phyloP scores from a whole-genome alignment of 1,140 invertebrate species.

The Drosophila parabipectinata region DNA sequence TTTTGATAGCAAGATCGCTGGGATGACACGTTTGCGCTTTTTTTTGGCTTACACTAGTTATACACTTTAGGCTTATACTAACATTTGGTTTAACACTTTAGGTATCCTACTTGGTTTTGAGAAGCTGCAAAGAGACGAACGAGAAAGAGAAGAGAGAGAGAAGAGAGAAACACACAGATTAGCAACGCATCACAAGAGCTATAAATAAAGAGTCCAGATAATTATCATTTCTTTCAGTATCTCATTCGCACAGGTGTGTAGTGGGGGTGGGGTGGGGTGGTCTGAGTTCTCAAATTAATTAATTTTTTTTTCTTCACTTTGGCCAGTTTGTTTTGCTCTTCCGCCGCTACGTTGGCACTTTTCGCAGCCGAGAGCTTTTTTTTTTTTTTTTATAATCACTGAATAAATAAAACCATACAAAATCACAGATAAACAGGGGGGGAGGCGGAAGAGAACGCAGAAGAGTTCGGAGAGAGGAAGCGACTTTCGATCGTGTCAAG shows the following conservation, averaged over 20 bases:
- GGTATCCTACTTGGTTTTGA: slow-evolving; percentile 35
- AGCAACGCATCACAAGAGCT: slow-evolving; percentile 8
- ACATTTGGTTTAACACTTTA: slow-evolving; percentile 78
- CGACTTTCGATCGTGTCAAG: slow-evolving; percentile 70
- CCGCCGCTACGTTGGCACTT: slow-evolving; percentile 33
- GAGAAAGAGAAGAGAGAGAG: slow-evolving; percentile 16
- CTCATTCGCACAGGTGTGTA: background rate
- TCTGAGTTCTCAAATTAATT: slow-evolving; percentile 17
- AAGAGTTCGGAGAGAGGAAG: slow-evolving; percentile 17
- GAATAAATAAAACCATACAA: slow-evolving; percentile 44
- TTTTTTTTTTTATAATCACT: slow-evolving; percentile 62
- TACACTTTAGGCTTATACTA: slow-evolving; percentile 78
- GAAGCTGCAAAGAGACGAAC: slow-evolving; percentile 66
- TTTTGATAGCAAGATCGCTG: slow-evolving; percentile 25
- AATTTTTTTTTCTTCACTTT: slow-evolving; percentile 15
- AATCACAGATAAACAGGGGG: slow-evolving; percentile 48
- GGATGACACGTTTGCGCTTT: slow-evolving; percentile 21
- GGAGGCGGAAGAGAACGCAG: background rate
- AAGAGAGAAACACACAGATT: slow-evolving; percentile 35
- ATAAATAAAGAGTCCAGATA: slow-evolving; percentile 38
- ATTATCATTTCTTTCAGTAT: slow-evolving; percentile 11
- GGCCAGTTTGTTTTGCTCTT: slow-evolving; percentile 24
- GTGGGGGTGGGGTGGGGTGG: background rate
- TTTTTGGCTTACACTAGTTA: slow-evolving; percentile 64
- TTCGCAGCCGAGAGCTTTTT: slow-evolving; percentile 47